phyloP scores from a whole-genome alignment of 2,113 vertebrate genomes.

The Dendrocopos noguchii region DNA sequence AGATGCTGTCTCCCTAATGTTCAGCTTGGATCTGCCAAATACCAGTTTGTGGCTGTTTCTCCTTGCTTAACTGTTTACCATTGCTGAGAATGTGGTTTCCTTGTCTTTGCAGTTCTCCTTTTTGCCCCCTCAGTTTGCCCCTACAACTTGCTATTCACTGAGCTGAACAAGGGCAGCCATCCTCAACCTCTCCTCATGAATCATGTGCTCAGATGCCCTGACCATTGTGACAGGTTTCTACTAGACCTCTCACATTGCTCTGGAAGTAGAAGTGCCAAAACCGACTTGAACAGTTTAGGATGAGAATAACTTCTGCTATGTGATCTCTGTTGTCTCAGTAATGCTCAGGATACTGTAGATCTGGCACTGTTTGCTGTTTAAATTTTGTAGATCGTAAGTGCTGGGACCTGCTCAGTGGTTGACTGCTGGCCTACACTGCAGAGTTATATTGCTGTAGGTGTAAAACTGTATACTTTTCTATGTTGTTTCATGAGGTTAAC shows the following conservation, averaged over 20 bases:
- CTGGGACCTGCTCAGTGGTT: not conserved
- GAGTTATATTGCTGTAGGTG: not conserved
- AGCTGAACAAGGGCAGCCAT: not conserved
- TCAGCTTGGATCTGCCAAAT: not conserved
- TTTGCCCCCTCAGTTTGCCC: not conserved
- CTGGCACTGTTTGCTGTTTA: not conserved
- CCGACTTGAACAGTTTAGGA: not conserved
- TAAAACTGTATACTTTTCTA: not conserved
- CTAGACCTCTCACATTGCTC: not conserved
- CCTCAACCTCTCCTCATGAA: accelerated
- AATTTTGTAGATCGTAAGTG: not conserved
- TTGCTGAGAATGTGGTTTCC: not conserved
- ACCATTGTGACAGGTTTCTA: not conserved
- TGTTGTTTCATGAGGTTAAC: not conserved
- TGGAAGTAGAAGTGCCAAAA: not conserved
- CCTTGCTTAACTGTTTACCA: not conserved
- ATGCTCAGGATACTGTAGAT: not conserved
- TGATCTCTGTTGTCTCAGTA: not conserved
- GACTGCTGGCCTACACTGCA: not conserved
- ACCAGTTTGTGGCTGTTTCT: not conserved
- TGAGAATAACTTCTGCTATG: not conserved
- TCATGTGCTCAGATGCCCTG: not conserved
- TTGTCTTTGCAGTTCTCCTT: not conserved
- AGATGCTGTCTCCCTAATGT: not conserved
- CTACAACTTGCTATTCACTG: not conserved